Evolutionary conservation across 1,140 invertebrate species (phyloP).

Genomic region (Gryllus bimaculatus): DNA sequence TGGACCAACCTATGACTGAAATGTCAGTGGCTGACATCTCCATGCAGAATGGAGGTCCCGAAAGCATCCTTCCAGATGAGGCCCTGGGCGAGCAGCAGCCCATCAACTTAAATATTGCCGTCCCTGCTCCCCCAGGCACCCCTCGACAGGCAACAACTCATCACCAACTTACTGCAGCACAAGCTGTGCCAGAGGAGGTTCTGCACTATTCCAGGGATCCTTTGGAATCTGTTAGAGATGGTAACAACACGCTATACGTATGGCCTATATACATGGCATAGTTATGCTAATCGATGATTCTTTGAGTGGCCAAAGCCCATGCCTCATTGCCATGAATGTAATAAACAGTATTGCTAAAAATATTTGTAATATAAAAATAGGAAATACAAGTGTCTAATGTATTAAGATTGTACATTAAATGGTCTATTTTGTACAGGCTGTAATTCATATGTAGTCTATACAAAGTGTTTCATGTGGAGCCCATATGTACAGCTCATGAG

Average conservation of each 20-base stretch:
- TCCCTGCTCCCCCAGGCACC: constrained; percentile 12
- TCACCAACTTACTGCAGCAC: constrained; percentile 11
- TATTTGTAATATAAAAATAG: background rate
- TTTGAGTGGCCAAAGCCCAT: background rate
- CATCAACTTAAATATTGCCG: constrained; percentile 23
- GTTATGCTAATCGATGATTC: background rate
- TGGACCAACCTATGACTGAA: constrained; percentile 10
- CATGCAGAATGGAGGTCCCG: constrained; percentile 15
- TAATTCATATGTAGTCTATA: background rate
- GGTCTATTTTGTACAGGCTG: constrained; percentile 1
- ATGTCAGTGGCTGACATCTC: constrained; percentile 20
- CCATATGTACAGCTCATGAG: too few species aligned
- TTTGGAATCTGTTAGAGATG: constrained; percentile 24
- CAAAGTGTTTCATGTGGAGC: background rate
- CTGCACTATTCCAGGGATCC: constrained; percentile 23
- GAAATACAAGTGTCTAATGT: background rate
- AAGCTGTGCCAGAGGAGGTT: constrained; percentile 23
- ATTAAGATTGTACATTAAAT: background rate
- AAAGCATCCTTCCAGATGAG: constrained; percentile 20
- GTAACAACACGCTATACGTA: constrained; percentile 26
- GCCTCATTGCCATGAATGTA: background rate
- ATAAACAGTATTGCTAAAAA: background rate
- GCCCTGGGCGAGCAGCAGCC: constrained; percentile 19
- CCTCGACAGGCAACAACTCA: constrained; percentile 13
- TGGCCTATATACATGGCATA: constrained; percentile 27